phyloP scores from a whole-genome alignment of 2,113 vertebrate genomes.

The Carettochelys insculpta region DNA sequence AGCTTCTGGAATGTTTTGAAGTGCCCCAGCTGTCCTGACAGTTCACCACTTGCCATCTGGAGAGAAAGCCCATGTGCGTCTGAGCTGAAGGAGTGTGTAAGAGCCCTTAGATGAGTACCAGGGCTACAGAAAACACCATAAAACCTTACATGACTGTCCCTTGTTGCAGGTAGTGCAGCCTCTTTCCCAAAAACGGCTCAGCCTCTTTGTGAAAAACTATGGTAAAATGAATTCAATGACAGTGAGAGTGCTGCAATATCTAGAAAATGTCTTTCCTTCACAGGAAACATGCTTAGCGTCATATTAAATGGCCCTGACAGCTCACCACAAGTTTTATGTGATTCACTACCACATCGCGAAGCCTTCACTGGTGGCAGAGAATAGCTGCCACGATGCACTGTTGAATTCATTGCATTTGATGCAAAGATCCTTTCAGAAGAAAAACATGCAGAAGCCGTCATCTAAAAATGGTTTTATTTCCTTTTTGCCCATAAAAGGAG shows the following conservation, averaged over 20 bases:
- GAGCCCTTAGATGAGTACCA: conserved; percentile 4
- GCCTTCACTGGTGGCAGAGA: conserved; percentile 64
- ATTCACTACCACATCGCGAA: conserved; percentile 71
- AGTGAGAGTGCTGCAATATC: conserved; percentile 17
- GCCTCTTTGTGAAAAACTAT: no score
- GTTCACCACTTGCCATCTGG: conserved; percentile 24
- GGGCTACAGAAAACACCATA: neutral
- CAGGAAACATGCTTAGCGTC: conserved; percentile 73
- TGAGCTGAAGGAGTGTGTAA: neutral
- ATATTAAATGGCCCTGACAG: conserved; percentile 77
- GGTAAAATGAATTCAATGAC: neutral
- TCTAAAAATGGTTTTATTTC: conserved; percentile 73
- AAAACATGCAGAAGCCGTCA: conserved; percentile 36
- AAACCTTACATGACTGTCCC: neutral
- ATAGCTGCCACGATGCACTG: conserved; percentile 61
- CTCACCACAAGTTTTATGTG: conserved; percentile 74
- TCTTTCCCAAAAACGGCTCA: neutral
- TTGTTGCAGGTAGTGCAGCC: neutral
- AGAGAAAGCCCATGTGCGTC: conserved; percentile 1
- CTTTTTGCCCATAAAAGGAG: conserved; percentile 71
- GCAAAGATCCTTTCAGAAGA: conserved; percentile 76
- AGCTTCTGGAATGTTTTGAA: conserved; percentile 56
- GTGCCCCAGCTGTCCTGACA: conserved; percentile 52
- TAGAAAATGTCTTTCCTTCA: conserved; percentile 44
- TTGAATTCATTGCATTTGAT: conserved; percentile 71